A percentile compares a stretch with the other conserved stretches of the same genome.
Conservation (phyloP, 2,888 invertebrate species). For the Prosopocoilus inquinatus region DNA sequence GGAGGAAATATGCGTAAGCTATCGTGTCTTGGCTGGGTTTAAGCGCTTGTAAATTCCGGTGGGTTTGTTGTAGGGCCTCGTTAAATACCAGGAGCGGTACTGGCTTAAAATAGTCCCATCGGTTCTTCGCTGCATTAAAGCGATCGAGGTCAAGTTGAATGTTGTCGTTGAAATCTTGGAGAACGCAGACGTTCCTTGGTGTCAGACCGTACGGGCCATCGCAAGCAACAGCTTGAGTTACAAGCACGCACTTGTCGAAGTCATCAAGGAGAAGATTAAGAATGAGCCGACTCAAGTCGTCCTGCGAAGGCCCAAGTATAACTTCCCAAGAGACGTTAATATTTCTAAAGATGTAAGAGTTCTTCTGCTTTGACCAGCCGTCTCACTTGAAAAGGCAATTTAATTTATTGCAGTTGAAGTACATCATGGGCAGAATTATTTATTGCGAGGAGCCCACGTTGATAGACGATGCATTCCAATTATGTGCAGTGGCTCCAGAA, state of each 20-base stretch:
- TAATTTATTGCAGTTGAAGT: conserved; percentile 29
- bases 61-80: conserved; percentile 27
- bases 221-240: conserved; percentile 32
- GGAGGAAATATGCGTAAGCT: conserved; percentile 48
- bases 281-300: conserved; percentile 49
- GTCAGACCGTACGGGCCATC: conserved; percentile 34
- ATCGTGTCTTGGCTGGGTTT: conserved; percentile 18
- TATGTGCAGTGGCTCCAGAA: conserved; percentile 30
- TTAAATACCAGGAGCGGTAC: conserved; percentile 34
- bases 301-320: conserved; percentile 50
- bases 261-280: conserved; percentile 45
- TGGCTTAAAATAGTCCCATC: conserved; percentile 35
- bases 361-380: background rate
- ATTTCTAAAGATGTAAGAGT: conserved; percentile 35
- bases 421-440: conserved; percentile 40
- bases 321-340: conserved; percentile 37
- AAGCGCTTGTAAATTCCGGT: background rate
- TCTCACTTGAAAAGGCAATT: background rate
- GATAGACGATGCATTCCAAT: conserved; percentile 43
- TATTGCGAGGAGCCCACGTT: conserved; percentile 44
- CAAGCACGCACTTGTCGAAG: conserved; percentile 42
- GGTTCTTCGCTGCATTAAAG: conserved; percentile 36
- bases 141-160: conserved; percentile 33
- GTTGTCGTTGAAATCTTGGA: conserved; percentile 34
- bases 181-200: conserved; percentile 40